phyloP scores from a whole-genome alignment of 2,797 vertebrate genomes.

The Cryptoblepharus egeriae region DNA sequence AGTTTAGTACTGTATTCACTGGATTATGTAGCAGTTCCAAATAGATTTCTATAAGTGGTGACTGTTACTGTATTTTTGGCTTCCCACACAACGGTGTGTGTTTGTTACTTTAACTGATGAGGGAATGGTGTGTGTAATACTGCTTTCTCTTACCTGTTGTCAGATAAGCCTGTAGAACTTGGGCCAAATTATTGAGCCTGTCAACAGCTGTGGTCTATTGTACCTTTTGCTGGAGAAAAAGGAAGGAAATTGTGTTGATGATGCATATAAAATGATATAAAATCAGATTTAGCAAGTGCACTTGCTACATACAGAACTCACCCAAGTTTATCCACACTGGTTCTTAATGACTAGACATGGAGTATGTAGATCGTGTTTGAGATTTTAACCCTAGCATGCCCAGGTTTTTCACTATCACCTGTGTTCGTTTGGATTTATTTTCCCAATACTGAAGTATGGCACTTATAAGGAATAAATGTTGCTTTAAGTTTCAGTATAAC shows the following conservation, averaged over 20 bases:
- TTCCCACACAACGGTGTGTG: background rate
- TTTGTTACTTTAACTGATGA: background rate
- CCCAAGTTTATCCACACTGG: background rate
- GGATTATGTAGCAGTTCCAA: background rate
- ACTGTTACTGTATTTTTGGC: background rate
- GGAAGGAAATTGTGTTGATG: background rate
- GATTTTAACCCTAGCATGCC: no score
- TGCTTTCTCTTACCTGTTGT: conserved; percentile 4
- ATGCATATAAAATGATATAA: background rate
- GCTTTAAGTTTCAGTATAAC: no score
- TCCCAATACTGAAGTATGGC: no score
- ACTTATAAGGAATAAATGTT: no score
- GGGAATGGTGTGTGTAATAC: conserved; percentile 16
- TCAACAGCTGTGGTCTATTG: background rate
- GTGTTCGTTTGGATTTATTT: no score
- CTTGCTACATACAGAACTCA: background rate
- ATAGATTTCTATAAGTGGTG: background rate
- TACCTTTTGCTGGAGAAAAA: no score
- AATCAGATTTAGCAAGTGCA: background rate
- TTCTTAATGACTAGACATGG: conserved; percentile 24
- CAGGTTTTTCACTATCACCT: no score
- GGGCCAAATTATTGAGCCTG: conserved; percentile 20
- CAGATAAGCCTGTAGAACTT: conserved; percentile 6
- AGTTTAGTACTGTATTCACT: background rate
- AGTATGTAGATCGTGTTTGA: no score